Evolutionary conservation across 2,888 invertebrate genomes (phyloP).

Genomic region (Ctenicera cuprea): DNA sequence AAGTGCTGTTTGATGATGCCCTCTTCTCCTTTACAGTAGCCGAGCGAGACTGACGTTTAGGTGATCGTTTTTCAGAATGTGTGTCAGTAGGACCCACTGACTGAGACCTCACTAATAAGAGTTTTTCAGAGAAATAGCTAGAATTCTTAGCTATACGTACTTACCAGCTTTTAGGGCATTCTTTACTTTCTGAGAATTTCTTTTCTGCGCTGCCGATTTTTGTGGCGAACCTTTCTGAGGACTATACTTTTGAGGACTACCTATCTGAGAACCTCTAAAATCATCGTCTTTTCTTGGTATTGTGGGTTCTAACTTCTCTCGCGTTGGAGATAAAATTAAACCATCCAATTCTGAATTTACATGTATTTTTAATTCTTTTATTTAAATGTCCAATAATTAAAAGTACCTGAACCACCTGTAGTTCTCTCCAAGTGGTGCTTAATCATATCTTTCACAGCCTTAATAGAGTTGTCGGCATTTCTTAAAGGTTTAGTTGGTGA

Average conservation of each 20-base stretch:
- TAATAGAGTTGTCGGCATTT: slow-evolving; percentile 70
- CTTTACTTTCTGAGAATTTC: slow-evolving; percentile 76
- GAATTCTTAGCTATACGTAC: slow-evolving; percentile 31
- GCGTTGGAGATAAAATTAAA: slow-evolving; percentile 81
- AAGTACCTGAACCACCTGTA: slow-evolving; percentile 78
- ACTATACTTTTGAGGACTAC: slow-evolving; percentile 75
- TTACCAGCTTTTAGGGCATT: slow-evolving; percentile 74
- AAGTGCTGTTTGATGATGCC: slow-evolving; percentile 72
- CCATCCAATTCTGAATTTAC: slow-evolving; percentile 76
- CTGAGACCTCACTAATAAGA: slow-evolving; percentile 78
- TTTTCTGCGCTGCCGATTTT: slow-evolving; percentile 73
- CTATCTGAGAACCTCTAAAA: slow-evolving; percentile 71
- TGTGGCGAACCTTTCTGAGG: slow-evolving; percentile 76
- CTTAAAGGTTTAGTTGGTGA: slow-evolving; percentile 80
- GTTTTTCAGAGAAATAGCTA: slow-evolving; percentile 9
- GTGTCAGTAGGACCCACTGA: slow-evolving; percentile 80
- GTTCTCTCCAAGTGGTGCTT: slow-evolving; percentile 84
- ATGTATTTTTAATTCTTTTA: neutral
- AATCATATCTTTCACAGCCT: slow-evolving; percentile 80
- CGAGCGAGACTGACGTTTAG: slow-evolving; percentile 85
- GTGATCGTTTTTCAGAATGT: slow-evolving; percentile 81
- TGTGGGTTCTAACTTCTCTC: slow-evolving; percentile 83
- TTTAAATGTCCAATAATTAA: slow-evolving; percentile 11
- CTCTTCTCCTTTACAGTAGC: slow-evolving; percentile 78
- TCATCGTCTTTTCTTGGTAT: slow-evolving; percentile 77